Base-by-base conservation (phyloP, 2,888 invertebrate species). In the Drosophila lacicola region DNA sequence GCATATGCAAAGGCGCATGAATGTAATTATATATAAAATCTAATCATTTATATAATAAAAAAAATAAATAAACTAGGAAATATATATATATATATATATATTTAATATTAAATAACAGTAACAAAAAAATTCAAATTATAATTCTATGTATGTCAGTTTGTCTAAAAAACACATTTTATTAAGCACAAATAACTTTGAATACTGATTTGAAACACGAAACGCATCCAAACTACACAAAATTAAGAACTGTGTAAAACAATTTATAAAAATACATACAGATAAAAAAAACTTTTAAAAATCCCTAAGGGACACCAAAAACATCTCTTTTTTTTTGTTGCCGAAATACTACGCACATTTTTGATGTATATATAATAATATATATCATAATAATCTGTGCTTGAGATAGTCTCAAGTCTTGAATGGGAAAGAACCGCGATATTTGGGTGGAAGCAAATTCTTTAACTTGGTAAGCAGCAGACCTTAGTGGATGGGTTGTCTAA, bases 271-370 rank as follows among this genome's bases (percentile, higher is more conserved):
- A 69, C 70, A 65, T 63, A 77, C 62, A 70, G 77, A 72, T 78
- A 78, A 62, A 71, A 79, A 82, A 79, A 74, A 73, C 70, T 51
- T 72, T 73, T 73, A 75, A 89, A 89, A 85, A 85, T 85, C 90
- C 90, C 90, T 50, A 78, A 84, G 91, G 90, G 90, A 88, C 90
- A 87, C 61, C 71, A 84, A 88, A 85, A 80, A 85, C 37, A 17
- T 34, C 14, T 29, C 25, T 10, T 11, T 17, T 17, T 4, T 8
- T 41, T 53, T 10, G 10, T 29, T 4, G 1, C 0, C 8, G 1
- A 2, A 8, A 25, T 25, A 25, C 21, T 5, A 17, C 5, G 4
- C 25, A 25, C 25, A 25, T 8, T 6, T 25, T 25, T 6, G 1
- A 25, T 6, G 8, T 6, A 5, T 25, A 25, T 25, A 25, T 25